Evolutionary conservation across 2,888 invertebrate genomes (phyloP).

Genomic region (Phengaris alcon): DNA sequence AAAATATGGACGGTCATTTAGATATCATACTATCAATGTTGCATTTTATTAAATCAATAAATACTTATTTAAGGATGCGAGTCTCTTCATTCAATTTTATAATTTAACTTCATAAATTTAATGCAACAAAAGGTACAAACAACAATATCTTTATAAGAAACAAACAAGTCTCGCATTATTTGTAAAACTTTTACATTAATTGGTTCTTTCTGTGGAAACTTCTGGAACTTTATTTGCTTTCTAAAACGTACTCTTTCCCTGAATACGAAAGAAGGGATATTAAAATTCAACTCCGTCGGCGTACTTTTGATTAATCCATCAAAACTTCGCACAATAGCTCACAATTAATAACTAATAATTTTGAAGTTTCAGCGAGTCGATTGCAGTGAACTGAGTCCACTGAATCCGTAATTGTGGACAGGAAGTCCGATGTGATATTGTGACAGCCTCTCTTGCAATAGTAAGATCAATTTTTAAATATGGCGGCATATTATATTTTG

Average conservation of each 20-base stretch:
- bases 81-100: too few species aligned
- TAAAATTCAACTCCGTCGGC: conserved; percentile 11
- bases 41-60: too few species aligned
- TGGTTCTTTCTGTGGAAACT: conserved; percentile 17
- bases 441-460: not conserved
- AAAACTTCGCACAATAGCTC: conserved; percentile 17
- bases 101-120: not conserved
- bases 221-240: conserved; percentile 17
- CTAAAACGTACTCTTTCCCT: conserved; percentile 16
- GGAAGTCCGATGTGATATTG: not conserved
- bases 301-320: conserved; percentile 18
- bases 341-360: conserved; percentile 26
- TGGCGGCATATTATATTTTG: too few species aligned
- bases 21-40: too few species aligned
- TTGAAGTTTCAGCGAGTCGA: conserved; percentile 3
- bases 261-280: conserved; percentile 22
- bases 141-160: conserved; percentile 7
- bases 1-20: too few species aligned
- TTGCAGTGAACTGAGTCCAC: conserved; percentile 2
- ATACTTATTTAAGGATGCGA: too few species aligned
- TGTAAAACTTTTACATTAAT: conserved; percentile 18
- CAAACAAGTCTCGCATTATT: conserved; percentile 5
- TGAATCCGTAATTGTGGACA: not conserved
- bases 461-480: too few species aligned
- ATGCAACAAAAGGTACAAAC: not conserved